These are phyloP conservation scores for Lathamus discolor DNA, from an alignment of 2,113 vertebrate genomes.

Conservation along the genomic window DNA sequence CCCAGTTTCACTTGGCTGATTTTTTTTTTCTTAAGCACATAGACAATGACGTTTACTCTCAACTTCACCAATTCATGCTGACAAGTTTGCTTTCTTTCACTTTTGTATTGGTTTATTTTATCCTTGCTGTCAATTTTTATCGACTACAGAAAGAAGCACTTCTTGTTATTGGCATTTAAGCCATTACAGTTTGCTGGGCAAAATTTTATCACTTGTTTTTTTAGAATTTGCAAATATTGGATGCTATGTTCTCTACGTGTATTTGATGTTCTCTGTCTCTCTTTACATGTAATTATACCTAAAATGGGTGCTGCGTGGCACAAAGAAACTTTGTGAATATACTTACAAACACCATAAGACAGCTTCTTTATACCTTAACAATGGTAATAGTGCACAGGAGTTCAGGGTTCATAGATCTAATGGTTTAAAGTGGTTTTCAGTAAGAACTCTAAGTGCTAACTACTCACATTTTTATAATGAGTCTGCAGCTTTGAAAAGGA, in stretches of 20 bases:
- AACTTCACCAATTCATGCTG: background rate
- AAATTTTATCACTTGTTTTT: background rate
- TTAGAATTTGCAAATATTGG: background rate
- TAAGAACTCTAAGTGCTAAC: background rate
- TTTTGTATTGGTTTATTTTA: background rate
- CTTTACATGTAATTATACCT: background rate
- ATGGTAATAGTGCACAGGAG: background rate
- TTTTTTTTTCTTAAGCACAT: background rate
- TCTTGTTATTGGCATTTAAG: background rate
- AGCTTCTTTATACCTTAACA: background rate
- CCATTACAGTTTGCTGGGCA: background rate
- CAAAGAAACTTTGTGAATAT: background rate
- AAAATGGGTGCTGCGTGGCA: background rate
- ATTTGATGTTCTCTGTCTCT: background rate
- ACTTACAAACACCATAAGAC: background rate
- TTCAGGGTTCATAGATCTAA: background rate
- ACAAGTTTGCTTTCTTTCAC: background rate
- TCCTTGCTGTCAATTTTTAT: background rate
- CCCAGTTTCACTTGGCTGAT: background rate
- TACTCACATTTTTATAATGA: constrained; percentile 3
- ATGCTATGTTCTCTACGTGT: background rate
- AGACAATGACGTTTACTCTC: background rate
- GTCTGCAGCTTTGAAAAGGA: constrained; percentile 2
- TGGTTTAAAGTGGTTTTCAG: background rate
- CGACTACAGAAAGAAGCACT: background rate